Evolutionary conservation across 2,113 vertebrate genomes (phyloP), one percentile per base, ranked within the genome.

Genomic region (Anoplopoma fimbria): DNA sequence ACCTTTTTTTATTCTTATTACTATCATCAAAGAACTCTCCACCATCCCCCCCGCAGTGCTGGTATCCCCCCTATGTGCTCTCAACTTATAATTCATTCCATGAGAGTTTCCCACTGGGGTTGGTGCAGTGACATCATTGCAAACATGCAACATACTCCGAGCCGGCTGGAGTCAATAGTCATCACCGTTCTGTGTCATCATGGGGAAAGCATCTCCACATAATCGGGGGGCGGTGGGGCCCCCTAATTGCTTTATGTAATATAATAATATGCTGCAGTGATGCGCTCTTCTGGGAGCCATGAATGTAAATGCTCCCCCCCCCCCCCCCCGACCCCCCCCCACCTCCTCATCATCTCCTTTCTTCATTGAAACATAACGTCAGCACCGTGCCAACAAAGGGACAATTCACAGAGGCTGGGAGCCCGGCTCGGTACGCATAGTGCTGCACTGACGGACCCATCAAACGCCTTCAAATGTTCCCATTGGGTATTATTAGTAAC

Each of bases 241-340:
- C 92, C 91, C 79, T 95, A 94, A 95, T 93, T 94, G 87, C 91
- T 93, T 93, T 95, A 93, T 92, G 93, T 93, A 94, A 95, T 93
- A 91, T 93, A 94, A 95, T 93, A 91, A 92, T 86, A 93, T 83
- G 61, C 88, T 83, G 62, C 91, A 90, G 85, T 77, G 86, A 88
- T 89, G 88, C 75, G 36, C 83, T 85, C 88, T 77, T 88, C 70
- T 79, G 84, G 79, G 89, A 91, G 81, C 87, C 77, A 82, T 90
- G 87, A 93, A 91, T 91, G 83, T 93, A 90, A 85, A 90, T 34
- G 70, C 83, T n/a, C 73, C 77, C 86, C 89, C 33, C 55, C 55
- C 53, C n/a, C 23, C 53, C 4, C 9, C 25, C 9, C 53, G 2
- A n/a, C n/a, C n/a, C n/a, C n/a, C n/a, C n/a, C n/a, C n/a, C n/a